Percentiles rank a stretch among this genome's conserved stretches.
Evolutionary conservation across 2,113 vertebrate genomes (phyloP).

Genomic region (Trinectes maculatus): DNA sequence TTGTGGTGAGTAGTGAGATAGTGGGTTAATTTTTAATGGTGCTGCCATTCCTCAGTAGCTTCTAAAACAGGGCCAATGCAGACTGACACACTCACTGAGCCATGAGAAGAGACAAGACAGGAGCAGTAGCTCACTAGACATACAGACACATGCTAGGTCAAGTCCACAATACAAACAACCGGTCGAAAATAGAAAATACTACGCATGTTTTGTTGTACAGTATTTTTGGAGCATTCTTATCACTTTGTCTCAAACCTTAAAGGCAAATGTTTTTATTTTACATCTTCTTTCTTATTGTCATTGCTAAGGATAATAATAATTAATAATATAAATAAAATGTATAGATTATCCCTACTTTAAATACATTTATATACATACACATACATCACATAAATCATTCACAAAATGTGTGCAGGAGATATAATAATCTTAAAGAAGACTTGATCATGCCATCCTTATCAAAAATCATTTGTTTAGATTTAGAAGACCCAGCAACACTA

Average conservation of each 20-base stretch:
- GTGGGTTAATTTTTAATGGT: slow-evolving; percentile 83
- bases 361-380: neutral
- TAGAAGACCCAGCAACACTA: slow-evolving; percentile 42
- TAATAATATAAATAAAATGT: too few relatives aligned
- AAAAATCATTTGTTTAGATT: slow-evolving; percentile 39
- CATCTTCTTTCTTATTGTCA: neutral
- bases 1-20: slow-evolving; percentile 70
- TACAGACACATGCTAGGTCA: slow-evolving; percentile 45
- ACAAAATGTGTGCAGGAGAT: neutral
- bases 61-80: slow-evolving; percentile 71
- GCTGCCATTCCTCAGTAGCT: slow-evolving; percentile 79
- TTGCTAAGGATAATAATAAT: neutral
- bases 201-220: neutral
- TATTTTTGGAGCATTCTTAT: slow-evolving; percentile 1
- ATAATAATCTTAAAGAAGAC: slow-evolving; percentile 15
- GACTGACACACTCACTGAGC: slow-evolving; percentile 80
- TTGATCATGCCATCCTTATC: slow-evolving; percentile 11
- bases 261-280: slow-evolving; percentile 9
- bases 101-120: slow-evolving; percentile 73
- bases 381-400: too few relatives aligned
- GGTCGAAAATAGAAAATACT: slow-evolving; percentile 35
- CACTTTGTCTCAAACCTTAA: neutral
- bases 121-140: slow-evolving; percentile 59
- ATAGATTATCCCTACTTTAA: slow-evolving; percentile 25
- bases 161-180: slow-evolving; percentile 58